Conservation (phyloP, 2,797 vertebrate genomes). For the Trematomus bernacchii region DNA sequence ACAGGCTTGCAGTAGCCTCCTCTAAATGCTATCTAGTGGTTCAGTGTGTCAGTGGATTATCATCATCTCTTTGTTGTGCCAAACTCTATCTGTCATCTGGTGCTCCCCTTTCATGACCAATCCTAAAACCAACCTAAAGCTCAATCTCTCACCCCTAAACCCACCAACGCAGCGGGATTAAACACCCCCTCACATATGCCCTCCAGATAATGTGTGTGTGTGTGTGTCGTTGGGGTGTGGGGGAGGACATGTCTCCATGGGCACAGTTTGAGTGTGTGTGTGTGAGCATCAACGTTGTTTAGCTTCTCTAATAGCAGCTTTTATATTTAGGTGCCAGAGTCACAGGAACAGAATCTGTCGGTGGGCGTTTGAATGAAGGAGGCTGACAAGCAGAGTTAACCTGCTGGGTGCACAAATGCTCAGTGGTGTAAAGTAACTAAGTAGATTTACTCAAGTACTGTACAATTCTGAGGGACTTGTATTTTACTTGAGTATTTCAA, state of each 20-base stretch:
- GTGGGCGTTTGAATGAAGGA: conserved; percentile 81
- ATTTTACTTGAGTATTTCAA: no score
- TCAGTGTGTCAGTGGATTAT: conserved; percentile 58
- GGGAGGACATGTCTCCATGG: conserved; percentile 56
- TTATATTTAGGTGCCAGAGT: conserved; percentile 80
- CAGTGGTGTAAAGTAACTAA: neutral
- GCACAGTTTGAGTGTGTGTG: conserved; percentile 61
- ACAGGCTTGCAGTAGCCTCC: conserved; percentile 6
- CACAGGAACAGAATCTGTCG: conserved; percentile 82
- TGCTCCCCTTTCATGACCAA: conserved; percentile 45
- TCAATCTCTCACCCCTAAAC: conserved; percentile 56
- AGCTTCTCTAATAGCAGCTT: conserved; percentile 77
- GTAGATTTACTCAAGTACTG: no score
- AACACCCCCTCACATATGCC: conserved; percentile 77
- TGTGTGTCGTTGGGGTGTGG: conserved; percentile 30
- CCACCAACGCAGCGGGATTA: conserved; percentile 66
- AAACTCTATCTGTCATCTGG: conserved; percentile 56
- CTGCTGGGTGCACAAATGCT: conserved; percentile 76
- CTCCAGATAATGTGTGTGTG: conserved; percentile 39
- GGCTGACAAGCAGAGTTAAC: conserved; percentile 71
- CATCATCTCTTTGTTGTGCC: conserved; percentile 66
- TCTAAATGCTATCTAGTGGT: conserved; percentile 29
- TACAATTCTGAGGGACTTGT: no score
- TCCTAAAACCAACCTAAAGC: conserved; percentile 43
- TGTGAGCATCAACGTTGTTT: conserved; percentile 74